Evolutionary conservation across 1,140 invertebrate genomes (phyloP), one percentile per base, ranked within the genome.

Genomic region (Lordiphosa clarofinis): DNA sequence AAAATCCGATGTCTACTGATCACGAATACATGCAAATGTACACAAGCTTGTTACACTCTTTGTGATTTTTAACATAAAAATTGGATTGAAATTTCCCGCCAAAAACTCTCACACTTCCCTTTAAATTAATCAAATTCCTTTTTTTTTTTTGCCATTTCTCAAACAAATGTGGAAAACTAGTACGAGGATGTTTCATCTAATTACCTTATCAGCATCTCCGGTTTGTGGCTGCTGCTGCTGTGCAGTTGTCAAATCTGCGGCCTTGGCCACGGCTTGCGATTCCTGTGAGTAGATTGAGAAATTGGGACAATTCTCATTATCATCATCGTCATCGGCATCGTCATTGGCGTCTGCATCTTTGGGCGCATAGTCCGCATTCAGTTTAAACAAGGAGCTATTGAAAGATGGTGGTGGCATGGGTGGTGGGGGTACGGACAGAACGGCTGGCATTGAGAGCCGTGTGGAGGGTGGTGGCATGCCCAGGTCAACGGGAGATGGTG

Each of bases 211-310:
- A 24, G 54, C 38, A 10, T 66, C 44, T n/a, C 42, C 47, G 11
- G 21, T 1, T 24, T 24, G 21, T 19, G 37, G 38, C 21, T 50
- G 46, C 40, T 69, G 61, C 9, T 50, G 55, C 6, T 59, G 42
- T 7, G 48, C 56, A 8, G 63, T 53, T 89, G 58, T 40, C 11
- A 65, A 33, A 75, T 73, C 92, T 68, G 79, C 91, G 89, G 3
- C 90, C 90, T 93, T 91, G 0, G 94, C 94, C 31, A 95, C 92
- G 52, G 94, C 92, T 84, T 95, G 94, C 19, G 94, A 95, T 64
- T 94, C 92, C 3, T 93, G 92, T 0, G 94, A 95, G 88, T 96
- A 96, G 52, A 96, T 94, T 4, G 93, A 94, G 81, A 95, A 95
- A 81, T 95, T 95, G 4, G 95, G 95, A 90, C 94, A 95, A 57